These are phyloP conservation scores for Lasius platythorax DNA, from an alignment of 2,888 invertebrate species.

Conservation along the genomic window DNA sequence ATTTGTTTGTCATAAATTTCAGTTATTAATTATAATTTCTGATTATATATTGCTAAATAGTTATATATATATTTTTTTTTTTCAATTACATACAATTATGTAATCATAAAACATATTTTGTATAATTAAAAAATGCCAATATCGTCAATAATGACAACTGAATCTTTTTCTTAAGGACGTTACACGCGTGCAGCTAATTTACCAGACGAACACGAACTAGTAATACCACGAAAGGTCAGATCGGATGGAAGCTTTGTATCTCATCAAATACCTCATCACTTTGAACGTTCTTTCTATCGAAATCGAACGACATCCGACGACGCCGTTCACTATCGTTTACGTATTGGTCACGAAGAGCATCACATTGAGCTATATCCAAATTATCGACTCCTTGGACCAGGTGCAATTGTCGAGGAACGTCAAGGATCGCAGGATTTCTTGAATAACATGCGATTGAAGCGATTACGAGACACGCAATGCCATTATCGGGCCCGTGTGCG, in stretches of 20 bases:
- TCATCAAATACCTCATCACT: constrained; percentile 83
- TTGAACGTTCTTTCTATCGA: constrained; percentile 72
- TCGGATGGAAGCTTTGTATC: constrained; percentile 82
- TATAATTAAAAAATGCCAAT: not conserved
- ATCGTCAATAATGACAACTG: not conserved
- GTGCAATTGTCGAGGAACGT: constrained; percentile 79
- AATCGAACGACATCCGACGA: constrained; percentile 73
- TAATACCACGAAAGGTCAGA: constrained; percentile 83
- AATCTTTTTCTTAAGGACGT: constrained; percentile 58
- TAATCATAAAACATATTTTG: not conserved
- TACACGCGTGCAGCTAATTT: constrained; percentile 61
- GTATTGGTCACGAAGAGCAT: constrained; percentile 81
- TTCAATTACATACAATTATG: not conserved
- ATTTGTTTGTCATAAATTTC: not conserved
- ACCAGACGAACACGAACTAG: constrained; percentile 79
- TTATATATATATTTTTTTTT: not conserved
- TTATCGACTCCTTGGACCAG: constrained; percentile 81
- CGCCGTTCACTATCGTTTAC: constrained; percentile 83
- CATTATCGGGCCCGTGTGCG: constrained; percentile 85
- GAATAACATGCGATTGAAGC: constrained; percentile 71
- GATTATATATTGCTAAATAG: not conserved
- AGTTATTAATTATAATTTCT: not conserved
- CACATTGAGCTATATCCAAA: constrained; percentile 83
- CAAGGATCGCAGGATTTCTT: constrained; percentile 49
- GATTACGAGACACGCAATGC: constrained; percentile 80